A percentile compares a stretch with the other conserved stretches of the same genome.
Evolutionary conservation across 2,888 invertebrate genomes (phyloP).

Genomic region (Cartodere bifasciata): DNA sequence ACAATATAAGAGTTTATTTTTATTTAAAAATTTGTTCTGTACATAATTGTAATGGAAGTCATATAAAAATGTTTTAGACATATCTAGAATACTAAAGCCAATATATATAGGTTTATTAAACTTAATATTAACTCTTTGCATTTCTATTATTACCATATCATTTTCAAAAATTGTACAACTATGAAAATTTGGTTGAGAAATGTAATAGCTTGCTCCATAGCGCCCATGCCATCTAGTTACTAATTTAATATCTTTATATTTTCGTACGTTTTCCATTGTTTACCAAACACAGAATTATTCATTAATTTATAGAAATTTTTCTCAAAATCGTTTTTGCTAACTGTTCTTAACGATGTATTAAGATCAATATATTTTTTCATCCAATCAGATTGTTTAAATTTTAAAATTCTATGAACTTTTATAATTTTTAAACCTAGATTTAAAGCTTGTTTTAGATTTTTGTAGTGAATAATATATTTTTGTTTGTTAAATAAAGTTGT

Average conservation of each 20-base stretch:
- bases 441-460: conserved; percentile 20
- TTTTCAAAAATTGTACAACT: conserved; percentile 13
- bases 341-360: conserved; percentile 25
- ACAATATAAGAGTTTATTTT: conserved; percentile 11
- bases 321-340: conserved; percentile 13
- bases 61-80: conserved; percentile 17
- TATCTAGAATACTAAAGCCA: conserved; percentile 16
- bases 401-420: conserved; percentile 22
- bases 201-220: conserved; percentile 12
- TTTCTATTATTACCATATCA: conserved; percentile 13
- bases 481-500: conserved; percentile 18
- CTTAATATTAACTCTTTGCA: conserved; percentile 11
- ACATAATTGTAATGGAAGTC: conserved; percentile 18
- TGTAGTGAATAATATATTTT: conserved; percentile 21
- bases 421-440: conserved; percentile 17
- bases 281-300: conserved; percentile 21
- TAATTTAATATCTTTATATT: conserved; percentile 25
- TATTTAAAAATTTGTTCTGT: conserved; percentile 6
- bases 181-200: conserved; percentile 16
- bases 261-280: conserved; percentile 32
- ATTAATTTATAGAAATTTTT: conserved; percentile 13
- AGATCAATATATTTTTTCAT: conserved; percentile 27
- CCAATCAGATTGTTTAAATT: conserved; percentile 28
- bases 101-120: conserved; percentile 19
- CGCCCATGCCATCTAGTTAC: conserved; percentile 18